Evolutionary conservation across 2,797 vertebrate genomes (phyloP).

Genomic region (Neosilurus hyrtlii): DNA sequence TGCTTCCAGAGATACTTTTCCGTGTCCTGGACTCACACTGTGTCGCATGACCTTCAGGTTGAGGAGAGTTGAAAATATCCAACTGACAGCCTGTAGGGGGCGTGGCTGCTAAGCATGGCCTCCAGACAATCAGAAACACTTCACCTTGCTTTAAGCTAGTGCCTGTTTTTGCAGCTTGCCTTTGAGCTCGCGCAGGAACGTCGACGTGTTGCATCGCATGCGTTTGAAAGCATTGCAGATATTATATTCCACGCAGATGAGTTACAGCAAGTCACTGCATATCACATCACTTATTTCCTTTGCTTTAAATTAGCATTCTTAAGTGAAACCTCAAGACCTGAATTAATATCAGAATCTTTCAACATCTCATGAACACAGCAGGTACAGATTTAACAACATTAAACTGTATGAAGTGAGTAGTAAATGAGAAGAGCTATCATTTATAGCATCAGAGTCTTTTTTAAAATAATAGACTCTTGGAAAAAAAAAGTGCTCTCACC

Average conservation of each 20-base stretch:
- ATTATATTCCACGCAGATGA: not conserved
- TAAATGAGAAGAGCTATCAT: conserved; percentile 3
- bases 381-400: not conserved
- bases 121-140: not conserved
- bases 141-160: not conserved
- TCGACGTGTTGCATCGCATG: not conserved
- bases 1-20: not conserved
- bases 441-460: not conserved
- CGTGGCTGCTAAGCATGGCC: conserved; percentile 3
- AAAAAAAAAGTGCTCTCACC: conserved; percentile 1
- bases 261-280: not conserved
- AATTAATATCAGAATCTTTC: not conserved
- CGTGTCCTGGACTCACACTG: conserved; percentile 6
- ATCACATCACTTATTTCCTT: not conserved
- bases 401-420: not conserved
- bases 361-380: not conserved
- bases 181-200: not conserved
- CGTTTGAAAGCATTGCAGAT: not conserved
- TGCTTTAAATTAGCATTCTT: not conserved
- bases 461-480: conserved; percentile 11
- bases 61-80: not conserved
- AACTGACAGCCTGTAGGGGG: conserved; percentile 21
- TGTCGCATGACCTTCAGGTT: not conserved
- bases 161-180: not conserved
- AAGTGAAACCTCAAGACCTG: not conserved